These are phyloP conservation scores for Agriopis marginaria DNA, from an alignment of 2,888 invertebrate genomes.

Conservation along the genomic window DNA sequence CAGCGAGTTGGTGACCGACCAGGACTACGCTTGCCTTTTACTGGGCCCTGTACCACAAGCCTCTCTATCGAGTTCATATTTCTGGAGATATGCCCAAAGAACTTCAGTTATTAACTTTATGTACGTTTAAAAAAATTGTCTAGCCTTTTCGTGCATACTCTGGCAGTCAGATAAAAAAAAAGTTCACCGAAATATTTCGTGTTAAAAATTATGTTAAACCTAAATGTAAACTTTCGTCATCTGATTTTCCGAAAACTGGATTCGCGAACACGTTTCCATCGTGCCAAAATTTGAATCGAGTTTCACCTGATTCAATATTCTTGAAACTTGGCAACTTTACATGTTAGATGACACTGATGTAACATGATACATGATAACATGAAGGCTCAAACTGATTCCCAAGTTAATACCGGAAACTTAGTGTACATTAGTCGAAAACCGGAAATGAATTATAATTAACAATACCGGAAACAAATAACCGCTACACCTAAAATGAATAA, in stretches of 20 bases:
- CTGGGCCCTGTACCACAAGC: too few relatives aligned
- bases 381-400: constrained; percentile 4
- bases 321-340: constrained; percentile 16
- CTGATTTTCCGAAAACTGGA: constrained; percentile 15
- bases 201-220: not conserved
- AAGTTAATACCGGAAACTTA: not conserved
- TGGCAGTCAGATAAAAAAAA: not conserved
- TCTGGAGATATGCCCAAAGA: too few relatives aligned
- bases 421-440: not conserved
- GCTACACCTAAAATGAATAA: not conserved
- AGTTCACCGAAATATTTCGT: not conserved
- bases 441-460: not conserved
- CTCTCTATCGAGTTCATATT: too few relatives aligned
- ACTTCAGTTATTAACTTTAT: too few relatives aligned
- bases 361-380: constrained; percentile 6
- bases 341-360: constrained; percentile 6
- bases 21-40: too few relatives aligned
- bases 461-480: not conserved
- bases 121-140: too few relatives aligned
- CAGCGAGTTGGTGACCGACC: too few relatives aligned
- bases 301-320: constrained; percentile 25
- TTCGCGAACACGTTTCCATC: constrained; percentile 3
- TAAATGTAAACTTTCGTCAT: constrained; percentile 1
- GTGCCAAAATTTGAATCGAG: constrained; percentile 17
- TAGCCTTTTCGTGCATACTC: too few relatives aligned